Base-by-base conservation (phyloP, 2,888 invertebrate genomes). In the Priapulus caudatus region DNA sequence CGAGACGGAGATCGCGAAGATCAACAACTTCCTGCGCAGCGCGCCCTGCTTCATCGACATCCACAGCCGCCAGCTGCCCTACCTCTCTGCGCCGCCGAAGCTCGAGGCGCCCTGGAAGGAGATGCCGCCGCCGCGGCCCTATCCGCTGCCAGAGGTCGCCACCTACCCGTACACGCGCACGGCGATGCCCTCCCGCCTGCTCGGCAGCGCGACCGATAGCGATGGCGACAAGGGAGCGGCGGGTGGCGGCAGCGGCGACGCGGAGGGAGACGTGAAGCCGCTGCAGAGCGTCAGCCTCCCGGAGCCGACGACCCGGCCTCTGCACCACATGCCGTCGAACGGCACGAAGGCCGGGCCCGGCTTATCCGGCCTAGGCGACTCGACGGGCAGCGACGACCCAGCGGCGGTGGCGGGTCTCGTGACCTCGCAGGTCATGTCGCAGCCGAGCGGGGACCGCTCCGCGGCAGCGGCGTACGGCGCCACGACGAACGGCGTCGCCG, bases 131-230 rank as follows among this genome's bases (percentile, higher is more conserved):
- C 33, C 33, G 33, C 10, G 33, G n/a, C 33, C 33, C 10, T 33
- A 33, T 33, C 33, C 33, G n/a, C n/a, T 10, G 10, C 33, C 33
- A 10, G 33, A 33, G n/a, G 33, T 33, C n/a, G 33, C 33, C 10
- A 33, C 33, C 10, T 33, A 33, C n/a, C 33, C 33, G 33, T 33
- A 33, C 33, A 33, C 33, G 33, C 33, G 33, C n/a, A 33, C 33
- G 33, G 33, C 33, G 33, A n/a, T n/a, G 33, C 33, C 33, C 10
- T 33, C 33, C 10, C 10, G 33, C 10, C 33, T 33, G 33, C 33
- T 33, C n/a, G 33, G 10, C 33, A 33, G 33, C n/a, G n/a, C n/a
- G n/a, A n/a, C n/a, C n/a, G n/a, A n/a, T n/a, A n/a, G n/a, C n/a
- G n/a, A n/a, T n/a, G 33, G 33, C 33, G 33, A 33, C 10, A 33